These are phyloP conservation scores for Antedon mediterranea DNA, from an alignment of 53 echinoderm and acorn worm species.

Conservation along the genomic window DNA sequence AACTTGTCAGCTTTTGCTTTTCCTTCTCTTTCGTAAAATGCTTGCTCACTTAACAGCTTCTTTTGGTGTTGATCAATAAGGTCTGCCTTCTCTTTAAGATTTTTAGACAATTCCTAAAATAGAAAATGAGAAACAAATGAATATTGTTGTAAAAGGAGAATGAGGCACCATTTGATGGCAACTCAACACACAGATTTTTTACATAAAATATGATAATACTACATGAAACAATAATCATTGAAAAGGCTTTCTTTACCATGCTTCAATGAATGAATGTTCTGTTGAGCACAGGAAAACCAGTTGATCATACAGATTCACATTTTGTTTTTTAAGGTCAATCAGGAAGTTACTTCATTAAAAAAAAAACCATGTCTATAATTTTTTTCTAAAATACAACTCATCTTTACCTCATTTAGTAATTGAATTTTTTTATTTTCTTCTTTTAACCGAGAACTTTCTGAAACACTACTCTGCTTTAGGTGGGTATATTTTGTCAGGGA, in stretches of 20 bases:
- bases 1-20: not conserved
- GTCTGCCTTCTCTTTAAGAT: not conserved
- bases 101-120: not conserved
- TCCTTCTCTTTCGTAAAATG: not conserved
- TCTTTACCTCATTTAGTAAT: not conserved
- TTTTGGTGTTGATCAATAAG: not conserved
- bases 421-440: slow-evolving; percentile 1
- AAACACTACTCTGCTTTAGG: slow-evolving; percentile 1
- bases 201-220: too few species aligned
- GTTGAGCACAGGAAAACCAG: too few species aligned
- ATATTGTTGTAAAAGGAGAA: not conserved
- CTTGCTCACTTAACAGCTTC: not conserved
- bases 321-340: too few species aligned
- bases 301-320: too few species aligned
- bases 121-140: not conserved
- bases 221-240: too few species aligned
- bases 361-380: too few species aligned
- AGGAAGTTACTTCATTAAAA: too few species aligned
- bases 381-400: not conserved
- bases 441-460: not conserved
- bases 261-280: too few species aligned
- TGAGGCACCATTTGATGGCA: too few species aligned
- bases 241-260: too few species aligned
- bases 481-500: not conserved
- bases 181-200: too few species aligned